These are phyloP conservation scores for Xenopus petersii DNA, from an alignment of 2,797 vertebrate genomes.

Conservation along the genomic window DNA sequence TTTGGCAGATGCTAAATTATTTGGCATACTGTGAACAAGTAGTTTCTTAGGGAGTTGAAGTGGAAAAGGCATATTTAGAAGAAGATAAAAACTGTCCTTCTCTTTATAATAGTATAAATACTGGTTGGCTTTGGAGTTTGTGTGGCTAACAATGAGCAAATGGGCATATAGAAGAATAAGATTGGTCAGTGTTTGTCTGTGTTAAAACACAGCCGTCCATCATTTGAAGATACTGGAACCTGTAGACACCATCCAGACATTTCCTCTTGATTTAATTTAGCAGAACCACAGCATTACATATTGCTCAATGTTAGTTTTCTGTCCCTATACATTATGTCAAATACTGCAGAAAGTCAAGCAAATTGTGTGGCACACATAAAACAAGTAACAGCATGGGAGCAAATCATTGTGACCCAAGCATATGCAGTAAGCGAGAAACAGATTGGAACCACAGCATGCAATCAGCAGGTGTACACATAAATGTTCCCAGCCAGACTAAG, in stretches of 20 bases:
- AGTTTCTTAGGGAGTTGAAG: background rate
- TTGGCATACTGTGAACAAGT: background rate
- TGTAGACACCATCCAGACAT: no score
- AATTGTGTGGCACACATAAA: slow-evolving; percentile 24
- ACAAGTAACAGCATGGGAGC: slow-evolving; percentile 14
- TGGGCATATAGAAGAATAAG: no score
- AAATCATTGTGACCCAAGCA: slow-evolving; percentile 33
- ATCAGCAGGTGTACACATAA: slow-evolving; percentile 71
- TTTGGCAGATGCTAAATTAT: background rate
- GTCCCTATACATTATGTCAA: background rate
- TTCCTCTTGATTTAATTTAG: no score
- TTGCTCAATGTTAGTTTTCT: no score
- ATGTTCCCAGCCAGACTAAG: slow-evolving; percentile 44
- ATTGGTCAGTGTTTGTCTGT: no score
- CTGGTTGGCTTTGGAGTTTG: no score
- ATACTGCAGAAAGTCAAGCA: slow-evolving; percentile 1
- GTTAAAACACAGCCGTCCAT: no score
- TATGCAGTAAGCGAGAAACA: slow-evolving; percentile 35
- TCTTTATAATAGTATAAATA: no score
- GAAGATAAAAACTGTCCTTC: no score
- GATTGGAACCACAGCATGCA: slow-evolving; percentile 41
- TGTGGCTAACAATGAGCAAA: no score
- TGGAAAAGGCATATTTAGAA: background rate
- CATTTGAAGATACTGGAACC: no score
- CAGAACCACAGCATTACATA: no score